These are phyloP conservation scores for Hemibagrus wyckioides DNA, from an alignment of 2,113 vertebrate species.

Conservation along the genomic window DNA sequence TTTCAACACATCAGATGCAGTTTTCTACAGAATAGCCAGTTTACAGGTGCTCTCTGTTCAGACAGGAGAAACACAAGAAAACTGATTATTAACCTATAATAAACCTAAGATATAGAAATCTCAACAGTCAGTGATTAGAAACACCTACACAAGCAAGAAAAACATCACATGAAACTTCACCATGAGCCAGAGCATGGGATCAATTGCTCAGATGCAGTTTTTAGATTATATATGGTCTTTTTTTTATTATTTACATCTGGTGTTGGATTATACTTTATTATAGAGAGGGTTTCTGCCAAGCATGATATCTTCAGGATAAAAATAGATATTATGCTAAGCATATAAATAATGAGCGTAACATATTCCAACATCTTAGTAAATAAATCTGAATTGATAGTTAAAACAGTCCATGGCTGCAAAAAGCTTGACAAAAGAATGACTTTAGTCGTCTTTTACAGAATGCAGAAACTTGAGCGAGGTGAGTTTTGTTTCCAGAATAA, in stretches of 20 bases:
- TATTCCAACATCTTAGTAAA: background rate
- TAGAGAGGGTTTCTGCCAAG: background rate
- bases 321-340: background rate
- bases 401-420: background rate
- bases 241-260: background rate
- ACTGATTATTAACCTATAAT: background rate
- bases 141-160: constrained; percentile 32
- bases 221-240: background rate
- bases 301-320: background rate
- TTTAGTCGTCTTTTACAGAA: background rate
- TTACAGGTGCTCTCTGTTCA: background rate
- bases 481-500: constrained; percentile 59
- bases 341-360: background rate
- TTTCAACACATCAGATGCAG: background rate
- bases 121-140: too few species aligned
- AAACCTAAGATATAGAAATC: background rate
- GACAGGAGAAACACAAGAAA: background rate
- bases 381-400: background rate
- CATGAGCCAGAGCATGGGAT: background rate
- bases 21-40: background rate
- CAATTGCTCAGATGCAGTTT: background rate
- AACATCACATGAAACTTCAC: background rate
- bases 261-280: background rate
- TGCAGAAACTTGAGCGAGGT: constrained; percentile 31
- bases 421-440: too few species aligned